Base-by-base conservation (phyloP, 2,113 vertebrate species). In the Salvator merianae region DNA sequence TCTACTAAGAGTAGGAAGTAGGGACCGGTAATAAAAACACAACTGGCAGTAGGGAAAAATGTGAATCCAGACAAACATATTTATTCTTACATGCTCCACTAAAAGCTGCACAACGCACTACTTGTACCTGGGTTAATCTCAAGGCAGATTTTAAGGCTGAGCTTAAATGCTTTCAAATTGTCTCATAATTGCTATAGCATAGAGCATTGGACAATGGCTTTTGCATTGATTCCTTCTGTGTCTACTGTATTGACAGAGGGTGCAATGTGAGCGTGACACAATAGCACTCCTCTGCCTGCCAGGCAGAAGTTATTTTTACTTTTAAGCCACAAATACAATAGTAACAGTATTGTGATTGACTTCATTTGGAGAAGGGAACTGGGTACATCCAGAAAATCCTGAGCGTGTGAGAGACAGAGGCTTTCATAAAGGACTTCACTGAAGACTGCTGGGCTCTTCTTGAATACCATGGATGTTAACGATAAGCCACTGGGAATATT, bases 181-280 rank as follows among this genome's bases (percentile, higher is more conserved):
- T 77, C 85, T 9, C 90, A 83, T 92, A 94, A 92, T 94, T 93
- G 90, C 87, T 92, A 81, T 16, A 82, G 63, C 50, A 86, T 55
- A 76, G 84, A 90, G 90, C 92, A 94, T 84, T 92, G 91, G 93
- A 91, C 96, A 95, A 94, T 94, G 93, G 86, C 95, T 95, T 94
- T 87, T 88, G 79, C 94, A 98, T 98, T 97, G 98, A 98, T 98
- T 95, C 89, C 30, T 91, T 83, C 85, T 72, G 68, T 93, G 95
- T 94, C 97, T 95, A 93, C 83, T 90, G 93, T 96, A 96, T 90
- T 55, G 96, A 96, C 96, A 94, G 62, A 94, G 38, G 94, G 88
- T 94, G 94, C 95, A 86, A 91, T 95, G 95, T 28, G 8, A 88
- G 83, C 96, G 91, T 94, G 83, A 97, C 95, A 96, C 96, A 93